A percentile compares a stretch with the other conserved stretches of the same genome.
These are phyloP conservation scores for Chrysaora quinquecirrha DNA, from an alignment of 30 jellyfish, hydroid and myxozoan species.

Conservation along the genomic window DNA sequence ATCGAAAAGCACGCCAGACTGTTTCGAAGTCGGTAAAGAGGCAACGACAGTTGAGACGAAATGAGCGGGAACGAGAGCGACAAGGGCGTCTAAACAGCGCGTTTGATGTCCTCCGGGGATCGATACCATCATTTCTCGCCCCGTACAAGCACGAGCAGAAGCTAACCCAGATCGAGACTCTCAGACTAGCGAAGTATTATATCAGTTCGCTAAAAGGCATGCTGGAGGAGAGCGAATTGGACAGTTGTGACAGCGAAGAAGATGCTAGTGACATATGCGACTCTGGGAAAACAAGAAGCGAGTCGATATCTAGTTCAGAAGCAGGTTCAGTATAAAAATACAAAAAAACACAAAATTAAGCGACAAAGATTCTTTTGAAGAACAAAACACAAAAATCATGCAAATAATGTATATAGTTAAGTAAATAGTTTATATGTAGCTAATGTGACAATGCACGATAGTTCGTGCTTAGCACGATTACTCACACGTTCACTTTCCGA, in stretches of 20 bases:
- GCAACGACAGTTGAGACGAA: conserved; percentile 94
- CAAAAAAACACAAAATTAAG: no score
- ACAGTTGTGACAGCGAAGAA: conserved; percentile 32
- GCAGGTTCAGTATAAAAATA: conserved; percentile 24
- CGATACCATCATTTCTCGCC: conserved; percentile 91
- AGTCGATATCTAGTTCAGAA: conserved; percentile 52
- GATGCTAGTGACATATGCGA: not conserved
- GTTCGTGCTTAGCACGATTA: no score
- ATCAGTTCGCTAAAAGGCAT: conserved; percentile 84
- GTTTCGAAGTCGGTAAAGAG: conserved; percentile 60
- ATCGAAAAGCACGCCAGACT: conserved; percentile 12
- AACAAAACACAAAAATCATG: no score
- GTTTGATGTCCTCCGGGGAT: conserved; percentile 92
- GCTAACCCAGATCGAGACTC: conserved; percentile 97
- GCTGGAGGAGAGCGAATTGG: conserved; percentile 71
- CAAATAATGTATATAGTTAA: no score
- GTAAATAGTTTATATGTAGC: no score
- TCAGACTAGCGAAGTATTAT: conserved; percentile 95
- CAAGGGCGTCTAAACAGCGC: conserved; percentile 97
- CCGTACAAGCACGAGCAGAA: conserved; percentile 96
- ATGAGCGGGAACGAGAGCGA: conserved; percentile 98
- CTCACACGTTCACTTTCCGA: no score
- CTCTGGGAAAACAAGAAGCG: conserved; percentile 15
- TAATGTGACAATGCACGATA: no score
- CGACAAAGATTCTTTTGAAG: no score